phyloP scores from a whole-genome alignment of 2,113 vertebrate genomes.

The Ursus arctos region DNA sequence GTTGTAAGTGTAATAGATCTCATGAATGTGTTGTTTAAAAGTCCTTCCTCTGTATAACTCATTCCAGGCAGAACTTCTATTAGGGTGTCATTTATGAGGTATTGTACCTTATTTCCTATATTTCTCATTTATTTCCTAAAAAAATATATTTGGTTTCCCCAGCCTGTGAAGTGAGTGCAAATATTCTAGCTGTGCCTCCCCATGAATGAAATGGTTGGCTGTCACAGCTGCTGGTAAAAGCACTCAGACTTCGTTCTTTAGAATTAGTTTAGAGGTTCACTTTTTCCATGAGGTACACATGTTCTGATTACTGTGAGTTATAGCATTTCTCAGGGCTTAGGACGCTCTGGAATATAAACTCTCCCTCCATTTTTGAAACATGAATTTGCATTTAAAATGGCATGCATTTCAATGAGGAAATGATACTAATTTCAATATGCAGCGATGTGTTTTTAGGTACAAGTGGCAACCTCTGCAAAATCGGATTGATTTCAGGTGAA shows the following conservation, averaged over 20 bases:
- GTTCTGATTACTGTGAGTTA: not conserved
- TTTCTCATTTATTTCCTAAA: conserved; percentile 36
- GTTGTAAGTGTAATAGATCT: not conserved
- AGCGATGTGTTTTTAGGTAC: not conserved
- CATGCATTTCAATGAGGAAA: not conserved
- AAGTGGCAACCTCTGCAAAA: not conserved
- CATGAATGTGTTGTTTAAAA: not conserved
- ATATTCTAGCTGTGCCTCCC: not conserved
- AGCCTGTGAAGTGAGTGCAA: conserved; percentile 34
- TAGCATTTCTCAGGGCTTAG: not conserved
- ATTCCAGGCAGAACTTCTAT: not conserved
- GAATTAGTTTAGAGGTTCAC: not conserved
- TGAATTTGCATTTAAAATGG: not conserved
- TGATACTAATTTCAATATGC: not conserved
- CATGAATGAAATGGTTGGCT: not conserved
- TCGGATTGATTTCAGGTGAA: not conserved
- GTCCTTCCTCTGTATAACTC: not conserved
- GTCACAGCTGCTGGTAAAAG: not conserved
- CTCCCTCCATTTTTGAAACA: not conserved
- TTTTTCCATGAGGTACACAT: not conserved
- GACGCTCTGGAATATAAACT: not conserved
- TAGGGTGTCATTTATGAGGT: not conserved
- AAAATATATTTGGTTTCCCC: conserved; percentile 31
- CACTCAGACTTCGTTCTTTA: not conserved
- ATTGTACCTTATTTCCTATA: not conserved